Base-by-base conservation (phyloP, 2,113 vertebrate species). In the Prionailurus viverrinus region DNA sequence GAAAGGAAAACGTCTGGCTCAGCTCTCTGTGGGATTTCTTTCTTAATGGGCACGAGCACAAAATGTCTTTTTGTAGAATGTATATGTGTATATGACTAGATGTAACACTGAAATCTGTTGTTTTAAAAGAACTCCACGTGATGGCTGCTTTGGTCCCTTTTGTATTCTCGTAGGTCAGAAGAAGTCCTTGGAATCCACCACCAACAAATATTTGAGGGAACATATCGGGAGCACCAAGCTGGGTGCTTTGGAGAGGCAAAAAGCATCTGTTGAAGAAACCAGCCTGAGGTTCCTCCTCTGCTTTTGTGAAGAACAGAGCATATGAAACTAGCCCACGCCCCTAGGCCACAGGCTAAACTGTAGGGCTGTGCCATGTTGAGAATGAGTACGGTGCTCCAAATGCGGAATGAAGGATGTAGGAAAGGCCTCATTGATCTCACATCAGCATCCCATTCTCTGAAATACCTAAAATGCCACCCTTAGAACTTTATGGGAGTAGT, bases 11-110 rank as follows among this genome's bases (percentile, higher is more conserved):
- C 23, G 15, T 88, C 55, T 92, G 58, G 39, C 76, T 96, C 33
- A 91, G 29, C 12, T 97, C 73, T 96, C 94, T 89, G 76, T 92
- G 84, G 80, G 87, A 83, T 94, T 91, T 93, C n/a, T 66, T 95
- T 95, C n/a, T 96, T 96, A 98, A 95, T 69, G 29, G 65, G 31
- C 55, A 63, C 45, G 61, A 68, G 15, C 48, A 94, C 95, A 94
- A 89, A 69, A 66, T 93, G 27, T 69, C 39, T 58, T 94, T 93
- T 95, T 95, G 63, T 58, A 74, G 74, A 14, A 36, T 23, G 12
- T 71, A 53, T 78, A 33, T 29, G 5, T 55, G 9, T 36, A 21
- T 53, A 73, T 86, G 14, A n/a, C 63, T 21, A 78, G 25, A 65
- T 63, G 9, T 55, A 79, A 82, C n/a, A 74, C 29, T 84, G 79